phyloP scores from a whole-genome alignment of 2,113 vertebrate species.

The Galbula dea region DNA sequence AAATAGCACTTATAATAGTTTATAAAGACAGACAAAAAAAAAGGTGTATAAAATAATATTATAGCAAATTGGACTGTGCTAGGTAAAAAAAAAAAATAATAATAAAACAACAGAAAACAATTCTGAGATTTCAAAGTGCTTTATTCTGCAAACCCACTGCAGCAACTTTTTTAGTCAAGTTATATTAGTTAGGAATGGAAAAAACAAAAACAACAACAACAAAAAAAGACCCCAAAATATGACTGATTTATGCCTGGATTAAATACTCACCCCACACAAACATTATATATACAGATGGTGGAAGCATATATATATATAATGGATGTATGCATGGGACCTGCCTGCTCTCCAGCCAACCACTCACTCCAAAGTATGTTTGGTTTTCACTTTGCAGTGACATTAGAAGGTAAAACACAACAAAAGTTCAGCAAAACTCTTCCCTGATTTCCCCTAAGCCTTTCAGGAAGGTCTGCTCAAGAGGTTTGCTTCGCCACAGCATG shows the following conservation, averaged over 20 bases:
- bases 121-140: constrained; percentile 80
- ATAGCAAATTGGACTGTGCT: constrained; percentile 66
- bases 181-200: constrained; percentile 73
- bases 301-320: constrained; percentile 22
- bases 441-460: not conserved
- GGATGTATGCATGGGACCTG: not conserved
- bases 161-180: constrained; percentile 72
- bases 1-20: constrained; percentile 98
- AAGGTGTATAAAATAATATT: constrained; percentile 79
- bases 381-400: not conserved
- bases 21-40: constrained; percentile 78
- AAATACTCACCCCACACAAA: constrained; percentile 40
- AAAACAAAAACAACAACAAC: not conserved
- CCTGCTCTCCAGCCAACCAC: not conserved
- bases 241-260: constrained; percentile 47
- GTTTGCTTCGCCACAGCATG: rapidly evolving
- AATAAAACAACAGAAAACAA: constrained; percentile 12
- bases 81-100: constrained; percentile 24
- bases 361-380: constrained; percentile 32
- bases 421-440: not conserved
- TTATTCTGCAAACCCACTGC: constrained; percentile 78
- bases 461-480: not conserved
- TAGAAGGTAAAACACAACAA: not conserved
- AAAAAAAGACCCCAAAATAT: not conserved
- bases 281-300: not conserved